Evolutionary conservation across 2,113 vertebrate species (phyloP), one percentile per base, ranked within the genome.

Genomic region (Malurus alboscapulatus): DNA sequence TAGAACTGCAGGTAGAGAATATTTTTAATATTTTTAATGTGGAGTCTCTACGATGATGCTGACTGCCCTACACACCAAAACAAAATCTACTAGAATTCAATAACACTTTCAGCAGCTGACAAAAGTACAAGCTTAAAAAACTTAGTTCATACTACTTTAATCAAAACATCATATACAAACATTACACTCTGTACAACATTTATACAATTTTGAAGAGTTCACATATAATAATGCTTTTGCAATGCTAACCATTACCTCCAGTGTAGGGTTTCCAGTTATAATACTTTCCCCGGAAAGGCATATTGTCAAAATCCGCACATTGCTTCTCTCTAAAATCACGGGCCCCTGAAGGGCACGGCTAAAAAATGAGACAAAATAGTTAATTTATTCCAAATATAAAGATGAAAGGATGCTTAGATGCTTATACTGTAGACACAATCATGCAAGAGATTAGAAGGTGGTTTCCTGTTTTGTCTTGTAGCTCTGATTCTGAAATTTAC

Each of bases 201-300:
- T 74, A 20, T 4, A 62, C 61, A 42, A 84, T 86, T 94, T 85
- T 55, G 38, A 95, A 95, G 51, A 65, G 71, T 73, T 93, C 50
- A 91, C 58, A 30, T 53, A 79, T 5, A 8, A 69, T 69, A 91
- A 84, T 53, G 73, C 44, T 80, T 95, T 87, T 92, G 68, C 80
- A 53, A 84, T 77, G 36, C 74, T 93, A 97, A 97, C 79, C 88
- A 67, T 97, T 98, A 99, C 99, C 99, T 97, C 99, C 99, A 96
- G 99, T 99, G 98, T 99, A 99, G 91, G 99, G 99, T 95, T 99
- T 99, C 99, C 99, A 99, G 98, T 98, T 99, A 98, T 99, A 99
- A 97, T 99, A 99, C 91, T 99, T 99, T 96, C 99, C 99, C 55
- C 99, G 98, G 95, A 99, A 99, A 97, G 99, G 98, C 98, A 99